Base-by-base conservation (phyloP, 2,797 vertebrate genomes). In the Syngnathus rostellatus region DNA sequence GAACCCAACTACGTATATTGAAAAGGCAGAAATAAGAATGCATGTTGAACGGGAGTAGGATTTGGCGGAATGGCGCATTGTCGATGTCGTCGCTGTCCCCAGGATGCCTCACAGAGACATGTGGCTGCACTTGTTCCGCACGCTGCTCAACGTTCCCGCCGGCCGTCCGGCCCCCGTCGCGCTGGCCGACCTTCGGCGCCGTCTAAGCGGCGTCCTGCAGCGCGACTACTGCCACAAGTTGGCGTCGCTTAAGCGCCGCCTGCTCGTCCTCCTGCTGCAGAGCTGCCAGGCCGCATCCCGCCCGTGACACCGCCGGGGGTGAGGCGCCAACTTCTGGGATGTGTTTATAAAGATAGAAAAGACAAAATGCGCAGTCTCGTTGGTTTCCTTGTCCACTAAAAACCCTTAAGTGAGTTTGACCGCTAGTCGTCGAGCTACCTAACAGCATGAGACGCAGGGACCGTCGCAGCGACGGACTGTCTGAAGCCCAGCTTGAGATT, bases 81-180 rank as follows among this genome's bases (percentile, higher is more conserved):
- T 31, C 3, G 31, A 0, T 25, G 9, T 43, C n/a, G 14, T 17
- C 1, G 23, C 31, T 31, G 31, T 31, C 31, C 31, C 5, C 83
- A 99, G 96, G 71, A 90, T 93, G 31, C 91, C 92, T 23, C 93
- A 97, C 9, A 73, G 90, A 38, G 93, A 94, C 0, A 23, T 94
- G 76, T 98, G 96, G 97, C 83, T 82, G 31, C 90, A 94, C 5
- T 92, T 99, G 77, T 98, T 99, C 81, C 89, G 93, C 69, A 77
- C 78, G 3, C 80, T 98, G 80, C 83, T 99, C 66, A 98, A 99
- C 63, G 80, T 94, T 12, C 92, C 92, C 0, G 84, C 84, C 66
- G 90, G 92, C 83, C 41, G 68, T n/a, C 79, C 88, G 8, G 31
- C 25, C 12, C 86, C 86, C 70, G 92, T 91, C 0, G 84, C 88